phyloP scores from a whole-genome alignment of 2,113 vertebrate species.

The Equus quagga region DNA sequence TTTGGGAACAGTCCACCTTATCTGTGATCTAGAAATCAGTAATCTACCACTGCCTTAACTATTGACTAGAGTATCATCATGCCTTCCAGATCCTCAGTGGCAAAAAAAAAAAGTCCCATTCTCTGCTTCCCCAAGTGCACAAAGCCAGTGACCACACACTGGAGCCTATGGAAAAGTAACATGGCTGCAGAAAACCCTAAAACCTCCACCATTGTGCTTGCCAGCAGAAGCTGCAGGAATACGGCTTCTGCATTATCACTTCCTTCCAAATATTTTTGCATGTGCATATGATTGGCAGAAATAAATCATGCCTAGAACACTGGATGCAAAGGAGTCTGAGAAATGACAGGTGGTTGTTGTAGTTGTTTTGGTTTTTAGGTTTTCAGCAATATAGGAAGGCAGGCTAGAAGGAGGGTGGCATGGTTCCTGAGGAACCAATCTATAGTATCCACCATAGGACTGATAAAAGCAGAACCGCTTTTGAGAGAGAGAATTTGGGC shows the following conservation, averaged over 20 bases:
- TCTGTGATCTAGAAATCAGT: conserved; percentile 19
- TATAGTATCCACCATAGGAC: background rate
- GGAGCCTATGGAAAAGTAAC: background rate
- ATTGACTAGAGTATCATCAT: conserved; percentile 20
- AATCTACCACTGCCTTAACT: conserved; percentile 9
- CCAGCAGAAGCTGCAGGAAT: conserved; percentile 24
- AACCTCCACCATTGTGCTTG: background rate
- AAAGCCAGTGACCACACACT: conserved; percentile 20
- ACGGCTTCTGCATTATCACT: background rate
- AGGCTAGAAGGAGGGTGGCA: background rate
- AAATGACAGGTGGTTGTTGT: background rate
- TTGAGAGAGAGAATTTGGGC: conserved; percentile 45
- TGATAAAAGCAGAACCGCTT: conserved; percentile 17
- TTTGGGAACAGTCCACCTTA: background rate
- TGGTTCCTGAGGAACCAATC: background rate
- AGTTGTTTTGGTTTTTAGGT: background rate
- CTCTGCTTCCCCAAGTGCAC: background rate
- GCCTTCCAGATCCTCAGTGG: background rate
- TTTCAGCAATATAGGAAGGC: conserved; percentile 37
- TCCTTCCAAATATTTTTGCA: background rate
- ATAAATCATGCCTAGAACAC: background rate
- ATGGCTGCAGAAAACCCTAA: background rate
- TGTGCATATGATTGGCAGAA: background rate
- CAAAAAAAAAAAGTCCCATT: background rate
- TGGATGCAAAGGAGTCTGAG: background rate